phyloP scores from a whole-genome alignment of 2,797 vertebrate species.

The Muscicapa striata region DNA sequence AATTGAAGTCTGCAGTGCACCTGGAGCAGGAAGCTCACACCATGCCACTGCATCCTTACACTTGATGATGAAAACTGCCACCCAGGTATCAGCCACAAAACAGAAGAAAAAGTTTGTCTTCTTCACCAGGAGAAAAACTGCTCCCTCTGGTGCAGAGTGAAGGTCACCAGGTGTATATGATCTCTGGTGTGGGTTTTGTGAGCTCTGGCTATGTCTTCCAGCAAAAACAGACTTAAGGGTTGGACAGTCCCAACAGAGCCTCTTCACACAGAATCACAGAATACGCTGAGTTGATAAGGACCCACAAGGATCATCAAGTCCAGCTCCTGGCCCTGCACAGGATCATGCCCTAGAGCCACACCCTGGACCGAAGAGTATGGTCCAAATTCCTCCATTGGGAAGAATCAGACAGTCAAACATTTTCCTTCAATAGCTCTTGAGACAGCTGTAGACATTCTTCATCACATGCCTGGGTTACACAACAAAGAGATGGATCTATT shows the following conservation, averaged over 20 bases:
- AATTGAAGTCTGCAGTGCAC: background rate
- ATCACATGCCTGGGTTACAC: background rate
- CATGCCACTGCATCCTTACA: background rate
- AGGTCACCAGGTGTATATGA: no score
- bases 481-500: no score
- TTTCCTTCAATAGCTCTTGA: background rate
- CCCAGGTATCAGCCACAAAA: background rate
- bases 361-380: rapidly evolving
- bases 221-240: background rate
- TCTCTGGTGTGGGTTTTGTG: background rate
- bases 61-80: background rate
- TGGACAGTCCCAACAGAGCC: background rate
- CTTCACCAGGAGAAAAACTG: background rate
- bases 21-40: background rate
- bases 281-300: background rate
- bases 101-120: background rate
- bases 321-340: background rate
- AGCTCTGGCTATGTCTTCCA: rapidly evolving
- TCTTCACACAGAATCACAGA: background rate
- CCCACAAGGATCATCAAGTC: background rate
- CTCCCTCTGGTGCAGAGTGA: background rate
- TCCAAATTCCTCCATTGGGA: background rate
- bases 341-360: background rate
- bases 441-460: background rate
- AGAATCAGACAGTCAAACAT: background rate